Evolutionary conservation across 2,888 invertebrate genomes (phyloP), one percentile per base, ranked within the genome.

Genomic region (Yponomeuta sedellus): DNA sequence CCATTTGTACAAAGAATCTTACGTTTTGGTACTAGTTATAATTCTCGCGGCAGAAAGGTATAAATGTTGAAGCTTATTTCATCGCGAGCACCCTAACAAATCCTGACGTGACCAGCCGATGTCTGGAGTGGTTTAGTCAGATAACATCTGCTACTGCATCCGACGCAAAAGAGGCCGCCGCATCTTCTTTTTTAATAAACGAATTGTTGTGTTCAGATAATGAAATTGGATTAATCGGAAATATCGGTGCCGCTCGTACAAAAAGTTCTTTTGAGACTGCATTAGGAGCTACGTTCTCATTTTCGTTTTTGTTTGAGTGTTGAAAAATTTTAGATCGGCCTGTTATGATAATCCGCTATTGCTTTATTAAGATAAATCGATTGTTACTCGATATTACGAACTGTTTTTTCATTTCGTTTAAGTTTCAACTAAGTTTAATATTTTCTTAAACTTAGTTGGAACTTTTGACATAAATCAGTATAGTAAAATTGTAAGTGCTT

Each of bases 121-220:
- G 64, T 66, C 66, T 66, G 22, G 66, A 65, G 68, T 68, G 66
- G 63, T 40, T 61, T 66, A 64, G 22, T 56, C 16, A 64, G 69
- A 69, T 68, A 66, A 61, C 16, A 68, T 68, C 67, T 56, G 66
- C 69, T 69, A 67, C 69, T 56, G 67, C 58, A 59, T 56, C 40
- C 22, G 58, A 58, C 62, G 39, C 39, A 65, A 64, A 67, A 64
- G 22, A 39, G 61, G 57, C 44, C 44, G 44, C 44, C 44, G 44
- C 44, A 16, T 52, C 44, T 52, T 52, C 44, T 52, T 52, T 52
- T 52, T 52, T 52, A 52, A 52, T 52, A 52, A 20, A n/a, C 62
- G 12, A 57, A 66, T 44, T 61, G 59, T 61, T n/a, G 65, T 62
- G 39, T 34, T 40, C 40, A 19, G 58, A 58, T 66, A 66, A 61